phyloP scores from a whole-genome alignment of 1,140 invertebrate genomes.

The Monomorium pharaonis region DNA sequence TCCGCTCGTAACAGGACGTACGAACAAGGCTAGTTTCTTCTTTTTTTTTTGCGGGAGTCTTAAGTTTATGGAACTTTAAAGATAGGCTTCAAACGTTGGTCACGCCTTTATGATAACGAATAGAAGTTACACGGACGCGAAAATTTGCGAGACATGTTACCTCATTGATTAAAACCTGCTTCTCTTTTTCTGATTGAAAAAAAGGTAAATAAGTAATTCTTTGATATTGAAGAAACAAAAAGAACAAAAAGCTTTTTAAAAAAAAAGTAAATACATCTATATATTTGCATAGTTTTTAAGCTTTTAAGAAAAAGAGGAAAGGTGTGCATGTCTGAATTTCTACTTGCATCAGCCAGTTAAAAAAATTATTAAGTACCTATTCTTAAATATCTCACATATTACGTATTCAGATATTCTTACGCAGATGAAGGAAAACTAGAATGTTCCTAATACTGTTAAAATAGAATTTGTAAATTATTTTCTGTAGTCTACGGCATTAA shows the following conservation, averaged over 20 bases:
- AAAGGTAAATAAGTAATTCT: background rate
- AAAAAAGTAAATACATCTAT: background rate
- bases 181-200: background rate
- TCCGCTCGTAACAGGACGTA: constrained; percentile 48
- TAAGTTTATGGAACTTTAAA: constrained; percentile 67
- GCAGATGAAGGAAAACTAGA: background rate
- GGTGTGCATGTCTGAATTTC: background rate
- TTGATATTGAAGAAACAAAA: background rate
- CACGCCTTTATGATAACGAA: constrained; percentile 61
- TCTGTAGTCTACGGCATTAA: background rate
- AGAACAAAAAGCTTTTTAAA: background rate
- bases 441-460: background rate
- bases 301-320: background rate
- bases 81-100: constrained; percentile 39
- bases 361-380: background rate
- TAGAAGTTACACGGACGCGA: constrained; percentile 20
- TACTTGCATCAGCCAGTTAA: background rate
- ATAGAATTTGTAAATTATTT: background rate
- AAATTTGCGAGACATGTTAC: constrained; percentile 39
- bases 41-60: constrained; percentile 56
- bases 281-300: background rate
- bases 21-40: constrained; percentile 30
- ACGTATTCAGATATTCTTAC: too few species aligned
- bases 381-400: background rate
- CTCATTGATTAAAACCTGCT: background rate